Percentiles rank a stretch among this genome's conserved stretches.
These are phyloP conservation scores for Nomada goodeniana DNA, from an alignment of 2,888 invertebrate species.

Conservation along the genomic window DNA sequence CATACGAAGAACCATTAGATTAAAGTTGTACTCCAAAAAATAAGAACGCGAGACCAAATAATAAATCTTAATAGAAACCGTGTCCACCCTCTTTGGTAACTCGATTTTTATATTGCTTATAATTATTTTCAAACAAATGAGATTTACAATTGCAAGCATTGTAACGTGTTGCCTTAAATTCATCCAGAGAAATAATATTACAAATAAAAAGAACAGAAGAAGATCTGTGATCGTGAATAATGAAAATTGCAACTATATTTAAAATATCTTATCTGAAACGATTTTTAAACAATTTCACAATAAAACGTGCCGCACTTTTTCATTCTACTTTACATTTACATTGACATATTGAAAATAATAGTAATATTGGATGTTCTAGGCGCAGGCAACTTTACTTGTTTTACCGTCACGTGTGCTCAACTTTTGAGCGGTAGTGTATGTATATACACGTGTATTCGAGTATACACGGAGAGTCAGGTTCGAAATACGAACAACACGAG, in stretches of 20 bases:
- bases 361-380: neutral
- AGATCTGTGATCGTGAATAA: neutral
- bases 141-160: neutral
- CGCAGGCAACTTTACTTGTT: conserved; percentile 13
- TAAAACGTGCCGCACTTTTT: neutral
- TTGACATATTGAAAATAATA: neutral
- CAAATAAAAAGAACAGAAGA: no score
- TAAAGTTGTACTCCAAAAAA: neutral
- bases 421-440: conserved; percentile 42
- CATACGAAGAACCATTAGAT: neutral
- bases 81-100: no score
- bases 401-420: conserved; percentile 9
- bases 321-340: neutral
- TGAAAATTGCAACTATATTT: neutral
- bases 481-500: conserved; percentile 58
- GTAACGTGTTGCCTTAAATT: neutral
- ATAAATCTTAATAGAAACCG: neutral
- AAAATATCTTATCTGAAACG: neutral
- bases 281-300: neutral
- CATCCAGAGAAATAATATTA: no score
- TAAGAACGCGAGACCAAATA: neutral
- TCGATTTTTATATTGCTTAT: neutral
- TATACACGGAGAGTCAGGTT: conserved; percentile 50
- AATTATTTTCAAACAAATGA: neutral
- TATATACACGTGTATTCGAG: conserved; percentile 30